A percentile compares a stretch with the other conserved stretches of the same genome.
Conservation (phyloP, 2,113 vertebrate genomes). For the Phrynosoma blainvillii region DNA sequence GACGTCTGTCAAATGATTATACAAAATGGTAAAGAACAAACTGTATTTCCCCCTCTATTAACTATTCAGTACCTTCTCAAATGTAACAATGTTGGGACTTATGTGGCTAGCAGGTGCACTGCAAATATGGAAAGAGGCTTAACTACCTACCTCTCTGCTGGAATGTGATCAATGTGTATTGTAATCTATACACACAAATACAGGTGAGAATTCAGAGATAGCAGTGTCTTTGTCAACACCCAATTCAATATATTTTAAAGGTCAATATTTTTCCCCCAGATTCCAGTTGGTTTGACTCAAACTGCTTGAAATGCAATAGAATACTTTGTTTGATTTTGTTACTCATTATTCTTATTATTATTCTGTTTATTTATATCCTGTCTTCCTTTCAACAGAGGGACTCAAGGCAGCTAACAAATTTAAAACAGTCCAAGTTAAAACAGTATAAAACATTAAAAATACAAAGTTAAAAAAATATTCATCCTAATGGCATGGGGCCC, state of each 20-base stretch:
- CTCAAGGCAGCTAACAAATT: too few species aligned
- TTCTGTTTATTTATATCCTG: too few species aligned
- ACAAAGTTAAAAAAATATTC: neutral
- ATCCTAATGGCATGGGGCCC: neutral
- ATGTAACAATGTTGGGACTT: too few species aligned
- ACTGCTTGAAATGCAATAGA: neutral
- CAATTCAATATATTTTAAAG: neutral
- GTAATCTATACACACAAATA: neutral
- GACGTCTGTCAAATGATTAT: neutral
- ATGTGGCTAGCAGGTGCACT: too few species aligned
- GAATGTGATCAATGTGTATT: neutral
- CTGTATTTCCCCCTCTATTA: neutral
- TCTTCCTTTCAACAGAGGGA: too few species aligned
- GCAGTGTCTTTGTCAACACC: neutral
- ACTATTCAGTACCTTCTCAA: neutral
- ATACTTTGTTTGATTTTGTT: neutral
- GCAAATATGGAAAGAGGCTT: too few species aligned
- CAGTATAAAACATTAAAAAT: too few species aligned
- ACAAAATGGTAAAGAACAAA: rapidly evolving
- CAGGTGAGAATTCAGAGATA: neutral
- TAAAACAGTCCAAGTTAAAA: too few species aligned
- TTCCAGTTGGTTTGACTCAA: neutral
- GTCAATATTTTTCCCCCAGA: too few species aligned
- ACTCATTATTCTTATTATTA: neutral
- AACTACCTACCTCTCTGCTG: neutral